Base-by-base conservation (phyloP, 2,888 invertebrate genomes). In the Lochmaea capreae region DNA sequence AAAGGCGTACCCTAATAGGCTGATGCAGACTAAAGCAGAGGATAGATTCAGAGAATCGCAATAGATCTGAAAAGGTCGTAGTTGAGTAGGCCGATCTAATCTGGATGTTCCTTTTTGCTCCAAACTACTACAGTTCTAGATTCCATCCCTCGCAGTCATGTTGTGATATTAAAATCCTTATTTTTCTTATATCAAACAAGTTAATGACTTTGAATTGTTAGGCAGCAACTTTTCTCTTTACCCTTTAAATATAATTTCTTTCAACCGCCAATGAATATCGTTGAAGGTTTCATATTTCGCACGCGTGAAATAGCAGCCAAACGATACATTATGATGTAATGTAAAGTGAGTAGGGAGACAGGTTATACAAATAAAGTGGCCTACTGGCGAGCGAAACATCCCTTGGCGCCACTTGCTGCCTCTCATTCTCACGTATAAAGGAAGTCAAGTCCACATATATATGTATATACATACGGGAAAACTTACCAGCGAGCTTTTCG, bases 311-410 rank as follows among this genome's bases (percentile, higher is more conserved):
- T 74, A 75, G 72, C 67, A 75, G 70, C 73, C 71, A 43, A 75
- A 77, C 74, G 75, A 79, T 79, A 79, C 73, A 76, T 77, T 78
- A 77, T 77, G 76, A 75, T 79, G 65, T 71, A 77, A 77, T 77
- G 71, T 78, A 77, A 78, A 76, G 74, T 72, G 77, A 74, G 78
- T 67, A 69, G 67, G 65, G 74, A 78, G 77, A 76, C 77, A 77
- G 76, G 77, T 78, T 77, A 76, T 77, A 74, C 71, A 78, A 76
- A 76, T 78, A 78, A 78, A 77, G 77, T 74, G 76, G 71, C 72
- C 74, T 72, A 63, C 71, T 70, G 77, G 69, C 77, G 71, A 74
- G 65, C 63, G 67, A 57, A 49, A 73, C 77, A 75, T 78, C 77
- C 78, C 77, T 49, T 73, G 78, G 74, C 76, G 73, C 77, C 77